Conservation (phyloP, 35 echinoderm and acorn worm species). For the Stichopus chloronotus region DNA sequence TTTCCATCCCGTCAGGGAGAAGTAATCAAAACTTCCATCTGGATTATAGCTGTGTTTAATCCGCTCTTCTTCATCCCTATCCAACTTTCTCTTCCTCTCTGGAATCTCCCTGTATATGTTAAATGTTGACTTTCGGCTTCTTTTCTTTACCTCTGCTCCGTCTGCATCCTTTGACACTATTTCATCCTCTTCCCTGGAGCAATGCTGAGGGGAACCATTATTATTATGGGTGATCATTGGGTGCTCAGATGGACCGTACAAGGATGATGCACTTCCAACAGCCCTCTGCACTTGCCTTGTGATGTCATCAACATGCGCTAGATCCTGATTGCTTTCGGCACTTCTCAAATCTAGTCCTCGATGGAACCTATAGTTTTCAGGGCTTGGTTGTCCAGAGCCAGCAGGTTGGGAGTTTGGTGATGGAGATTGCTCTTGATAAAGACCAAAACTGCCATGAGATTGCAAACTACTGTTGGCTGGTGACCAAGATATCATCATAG, state of each 20-base stretch:
- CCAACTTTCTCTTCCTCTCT: slow-evolving; percentile 91
- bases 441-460: slow-evolving; percentile 52
- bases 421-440: slow-evolving; percentile 59
- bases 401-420: slow-evolving; percentile 50
- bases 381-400: slow-evolving; percentile 47
- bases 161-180: slow-evolving; percentile 60
- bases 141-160: slow-evolving; percentile 57
- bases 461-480: slow-evolving; percentile 7
- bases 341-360: slow-evolving; percentile 53
- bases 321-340: slow-evolving; percentile 78
- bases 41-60: slow-evolving; percentile 99
- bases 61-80: slow-evolving; percentile 88
- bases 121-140: slow-evolving; percentile 92
- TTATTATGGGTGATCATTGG: slow-evolving; percentile 55
- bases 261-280: slow-evolving; percentile 66
- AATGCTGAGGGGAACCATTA: slow-evolving; percentile 57
- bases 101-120: slow-evolving; percentile 97
- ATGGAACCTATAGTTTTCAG: slow-evolving; percentile 52
- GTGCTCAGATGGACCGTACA: slow-evolving; percentile 69
- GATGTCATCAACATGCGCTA: slow-evolving; percentile 91
- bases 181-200: slow-evolving; percentile 65
- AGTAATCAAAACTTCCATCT: slow-evolving; percentile 99
- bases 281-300: slow-evolving; percentile 89
- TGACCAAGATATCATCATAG: slow-evolving; percentile 42
- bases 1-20: slow-evolving; percentile 98